Base-by-base conservation (phyloP, 2,888 invertebrate species). In the Thelaira solivaga region DNA sequence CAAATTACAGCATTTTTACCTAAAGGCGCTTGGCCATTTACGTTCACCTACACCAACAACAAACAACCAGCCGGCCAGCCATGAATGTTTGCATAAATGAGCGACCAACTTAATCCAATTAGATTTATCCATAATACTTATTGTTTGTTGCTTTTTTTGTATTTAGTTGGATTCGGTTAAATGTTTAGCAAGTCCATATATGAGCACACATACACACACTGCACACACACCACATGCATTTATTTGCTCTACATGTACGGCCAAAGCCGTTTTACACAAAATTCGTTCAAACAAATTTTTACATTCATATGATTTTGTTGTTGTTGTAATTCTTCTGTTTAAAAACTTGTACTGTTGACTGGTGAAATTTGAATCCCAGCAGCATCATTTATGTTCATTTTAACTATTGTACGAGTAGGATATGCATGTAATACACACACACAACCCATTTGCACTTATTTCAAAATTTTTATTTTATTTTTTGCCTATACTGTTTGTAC, bases 101-200 rank as follows among this genome's bases (percentile, higher is more conserved):
- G n/a, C n/a, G 69, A 69, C 67, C 76, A 72, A 65, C 76, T 80
- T 81, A 81, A 81, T 81, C 80, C 81, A 80, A 80, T 81, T 81
- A 80, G 79, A 76, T 71, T 80, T 69, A 47, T 68, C 34, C 68
- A 51, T 65, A 47, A 36, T 45, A 34, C n/a, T 36, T 11, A 34
- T 29, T 43, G 26, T 51, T 22, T 49, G 29, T 61, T 22, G 10
- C 8, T 43, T 24, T 57, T 36, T 67, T n/a, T 29, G 6, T 20
- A 29, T 43, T 55, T 55, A 34, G 41, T 41, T 39, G 47, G 8
- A 29, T 69, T 55, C 45, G 31, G 8, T 31, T 22, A 24, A 55
- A 55, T 67, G 55, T 41, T 51, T 41, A 41, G 31, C 13, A 34
- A 26, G 29, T 34, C 22, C 16, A 20, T 16, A 31, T 13, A 31